Evolutionary conservation across 2,888 invertebrate genomes (phyloP).

Genomic region (Chrysolina oricalcia): DNA sequence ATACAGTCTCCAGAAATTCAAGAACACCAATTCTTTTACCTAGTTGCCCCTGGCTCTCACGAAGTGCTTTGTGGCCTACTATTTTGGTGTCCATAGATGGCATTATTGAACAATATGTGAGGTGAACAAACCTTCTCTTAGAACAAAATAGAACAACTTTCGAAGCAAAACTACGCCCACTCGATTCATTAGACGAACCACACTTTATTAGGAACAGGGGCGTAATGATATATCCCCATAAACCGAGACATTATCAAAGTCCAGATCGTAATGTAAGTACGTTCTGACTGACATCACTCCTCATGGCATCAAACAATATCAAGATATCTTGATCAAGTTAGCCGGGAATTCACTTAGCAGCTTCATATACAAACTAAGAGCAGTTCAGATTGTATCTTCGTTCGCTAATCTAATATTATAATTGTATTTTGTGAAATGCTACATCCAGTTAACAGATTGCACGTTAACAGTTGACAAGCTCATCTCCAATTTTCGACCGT

Average conservation of each 20-base stretch:
- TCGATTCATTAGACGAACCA: constrained; percentile 1
- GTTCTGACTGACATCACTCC: constrained; percentile 52
- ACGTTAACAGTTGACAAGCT: constrained; percentile 69
- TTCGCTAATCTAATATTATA: constrained; percentile 73
- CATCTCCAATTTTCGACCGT: constrained; percentile 60
- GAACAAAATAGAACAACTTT: too few species aligned
- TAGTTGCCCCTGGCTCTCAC: too few species aligned
- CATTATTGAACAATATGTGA: too few species aligned
- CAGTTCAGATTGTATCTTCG: constrained; percentile 66
- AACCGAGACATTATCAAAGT: constrained; percentile 60
- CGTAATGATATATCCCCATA: constrained; percentile 56
- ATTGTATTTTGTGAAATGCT: constrained; percentile 72
- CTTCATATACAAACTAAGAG: constrained; percentile 53
- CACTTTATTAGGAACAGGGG: constrained; percentile 53
- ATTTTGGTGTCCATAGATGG: too few species aligned
- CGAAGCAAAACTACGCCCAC: background rate
- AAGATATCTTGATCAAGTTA: constrained; percentile 68
- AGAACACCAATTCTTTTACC: too few species aligned
- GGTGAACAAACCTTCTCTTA: too few species aligned
- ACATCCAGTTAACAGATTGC: constrained; percentile 72
- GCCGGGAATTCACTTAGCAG: constrained; percentile 68
- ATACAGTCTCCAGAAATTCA: too few species aligned
- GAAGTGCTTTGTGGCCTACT: too few species aligned
- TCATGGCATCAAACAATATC: constrained; percentile 66
- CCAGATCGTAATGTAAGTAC: constrained; percentile 59